A percentile compares a stretch with the other conserved stretches of the same genome.
Conservation (phyloP, 2,888 invertebrate species). For the Cepaea hortensis region DNA sequence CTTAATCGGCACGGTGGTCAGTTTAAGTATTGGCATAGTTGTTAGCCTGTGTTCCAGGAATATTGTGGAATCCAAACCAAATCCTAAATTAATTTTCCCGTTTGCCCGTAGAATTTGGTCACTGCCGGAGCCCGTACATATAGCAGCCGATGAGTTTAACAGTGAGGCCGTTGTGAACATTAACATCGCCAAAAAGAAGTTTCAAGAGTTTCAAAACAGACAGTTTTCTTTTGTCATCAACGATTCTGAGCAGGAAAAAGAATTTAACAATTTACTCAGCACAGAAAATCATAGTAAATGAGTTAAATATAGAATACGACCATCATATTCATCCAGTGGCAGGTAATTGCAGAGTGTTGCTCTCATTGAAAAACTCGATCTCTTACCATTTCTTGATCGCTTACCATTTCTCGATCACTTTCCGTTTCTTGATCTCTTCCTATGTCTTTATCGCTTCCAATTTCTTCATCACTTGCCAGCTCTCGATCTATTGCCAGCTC, state of each 20-base stretch:
- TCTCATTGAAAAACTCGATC: too few species aligned
- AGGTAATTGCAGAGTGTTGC: too few species aligned
- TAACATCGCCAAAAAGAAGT: background rate
- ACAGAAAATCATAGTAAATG: background rate
- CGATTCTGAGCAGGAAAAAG: background rate
- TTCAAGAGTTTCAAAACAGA: slow-evolving; percentile 1
- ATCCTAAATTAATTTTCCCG: slow-evolving; percentile 45
- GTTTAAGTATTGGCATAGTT: slow-evolving; percentile 31
- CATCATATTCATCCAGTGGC: too few species aligned
- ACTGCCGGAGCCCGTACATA: slow-evolving; percentile 38
- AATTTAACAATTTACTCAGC: background rate
- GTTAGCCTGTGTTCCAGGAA: slow-evolving; percentile 19
- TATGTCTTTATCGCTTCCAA: too few species aligned
- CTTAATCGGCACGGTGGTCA: slow-evolving; percentile 23
- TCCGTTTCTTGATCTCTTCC: too few species aligned
- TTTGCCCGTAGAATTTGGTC: slow-evolving; percentile 41
- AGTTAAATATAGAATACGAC: background rate
- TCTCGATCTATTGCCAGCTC: too few species aligned
- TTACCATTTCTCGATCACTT: too few species aligned
- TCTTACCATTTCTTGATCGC: too few species aligned
- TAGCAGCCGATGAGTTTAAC: slow-evolving; percentile 38
- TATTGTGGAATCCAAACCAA: background rate
- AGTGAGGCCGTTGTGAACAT: slow-evolving; percentile 30
- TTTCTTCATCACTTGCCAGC: too few species aligned
- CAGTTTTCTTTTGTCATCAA: background rate